A percentile compares a stretch with the other conserved stretches of the same genome.
These are phyloP conservation scores for Pogona vitticeps DNA, from an alignment of 2,113 vertebrate species.

Conservation along the genomic window DNA sequence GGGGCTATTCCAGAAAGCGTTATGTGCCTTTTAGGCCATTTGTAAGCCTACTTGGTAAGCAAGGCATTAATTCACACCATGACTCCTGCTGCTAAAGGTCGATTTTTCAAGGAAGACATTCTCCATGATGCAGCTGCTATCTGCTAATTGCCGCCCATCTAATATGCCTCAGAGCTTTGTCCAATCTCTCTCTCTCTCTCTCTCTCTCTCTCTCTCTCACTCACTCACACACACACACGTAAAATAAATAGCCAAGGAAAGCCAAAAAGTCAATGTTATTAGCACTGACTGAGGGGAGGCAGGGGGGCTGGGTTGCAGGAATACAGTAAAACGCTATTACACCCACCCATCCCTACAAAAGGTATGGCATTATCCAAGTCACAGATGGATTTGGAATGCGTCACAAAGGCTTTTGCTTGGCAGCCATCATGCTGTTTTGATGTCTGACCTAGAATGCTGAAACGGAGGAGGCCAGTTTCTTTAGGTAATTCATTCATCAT, in stretches of 20 bases:
- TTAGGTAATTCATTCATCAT: not conserved
- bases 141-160: constrained; percentile 27
- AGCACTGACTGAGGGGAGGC: not conserved
- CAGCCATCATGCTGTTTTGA: too few relatives aligned
- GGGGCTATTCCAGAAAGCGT: not conserved
- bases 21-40: not conserved
- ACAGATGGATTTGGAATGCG: not conserved
- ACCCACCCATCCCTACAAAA: not conserved
- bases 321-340: constrained; percentile 4
- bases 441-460: not conserved
- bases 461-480: not conserved
- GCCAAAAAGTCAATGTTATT: constrained; percentile 23
- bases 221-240: not conserved
- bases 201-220: too few relatives aligned
- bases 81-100: not conserved
- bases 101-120: constrained; percentile 3
- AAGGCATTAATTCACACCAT: constrained; percentile 3
- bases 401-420: not conserved
- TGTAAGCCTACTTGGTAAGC: not conserved
- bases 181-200: too few relatives aligned
- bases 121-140: constrained; percentile 6
- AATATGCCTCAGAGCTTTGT: constrained; percentile 20
- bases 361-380: not conserved
- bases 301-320: not conserved
- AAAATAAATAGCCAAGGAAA: constrained; percentile 20